Evolutionary conservation across 2,113 vertebrate genomes (phyloP).

Genomic region (Ciconia maguari): DNA sequence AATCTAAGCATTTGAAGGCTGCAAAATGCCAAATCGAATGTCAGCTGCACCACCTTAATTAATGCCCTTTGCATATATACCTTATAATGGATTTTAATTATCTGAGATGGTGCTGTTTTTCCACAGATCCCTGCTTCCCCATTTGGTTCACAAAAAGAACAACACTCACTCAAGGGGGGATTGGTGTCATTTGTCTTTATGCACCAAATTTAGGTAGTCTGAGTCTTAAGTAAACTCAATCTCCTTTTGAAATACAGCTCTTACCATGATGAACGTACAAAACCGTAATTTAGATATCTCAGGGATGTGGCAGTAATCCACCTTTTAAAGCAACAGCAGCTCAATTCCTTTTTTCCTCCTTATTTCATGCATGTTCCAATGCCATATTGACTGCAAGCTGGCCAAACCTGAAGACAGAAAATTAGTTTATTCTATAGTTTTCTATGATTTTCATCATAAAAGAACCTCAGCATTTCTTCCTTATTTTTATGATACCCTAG

Average conservation of each 20-base stretch:
- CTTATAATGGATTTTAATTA: not conserved
- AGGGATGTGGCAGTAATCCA: not conserved
- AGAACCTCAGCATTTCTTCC: not conserved
- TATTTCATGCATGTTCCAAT: not conserved
- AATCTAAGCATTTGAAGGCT: not conserved
- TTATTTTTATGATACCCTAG: not conserved
- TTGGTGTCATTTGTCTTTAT: not conserved
- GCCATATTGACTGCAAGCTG: not conserved
- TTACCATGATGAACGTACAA: not conserved
- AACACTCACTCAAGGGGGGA: not conserved
- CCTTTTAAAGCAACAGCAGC: not conserved
- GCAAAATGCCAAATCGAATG: not conserved
- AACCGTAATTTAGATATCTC: not conserved
- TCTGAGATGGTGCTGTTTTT: not conserved
- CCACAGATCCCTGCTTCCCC: not conserved
- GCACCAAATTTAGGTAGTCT: not conserved
- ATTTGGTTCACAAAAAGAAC: not conserved
- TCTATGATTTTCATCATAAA: not conserved
- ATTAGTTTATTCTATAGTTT: not conserved
- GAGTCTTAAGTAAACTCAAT: not conserved
- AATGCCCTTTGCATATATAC: not conserved
- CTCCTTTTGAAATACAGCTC: not conserved
- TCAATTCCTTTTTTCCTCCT: not conserved
- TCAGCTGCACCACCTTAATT: not conserved
- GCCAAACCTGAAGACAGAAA: not conserved